Base-by-base conservation (phyloP, 2,113 vertebrate genomes). In the Nettapus auritus region DNA sequence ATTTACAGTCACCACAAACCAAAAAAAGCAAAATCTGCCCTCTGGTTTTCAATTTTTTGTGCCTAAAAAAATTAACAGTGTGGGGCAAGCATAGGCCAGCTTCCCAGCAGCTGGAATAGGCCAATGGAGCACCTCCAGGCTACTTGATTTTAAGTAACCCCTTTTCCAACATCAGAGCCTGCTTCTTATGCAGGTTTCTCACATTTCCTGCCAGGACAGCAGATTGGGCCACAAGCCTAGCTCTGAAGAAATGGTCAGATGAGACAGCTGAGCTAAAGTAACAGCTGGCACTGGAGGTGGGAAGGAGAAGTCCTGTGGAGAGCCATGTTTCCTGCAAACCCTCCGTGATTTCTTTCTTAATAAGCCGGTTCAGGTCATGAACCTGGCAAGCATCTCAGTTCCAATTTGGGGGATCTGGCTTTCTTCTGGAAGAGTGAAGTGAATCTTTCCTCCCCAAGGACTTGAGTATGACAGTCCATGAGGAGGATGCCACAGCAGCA, bases 361-460 rank as follows among this genome's bases (percentile, higher is more conserved):
- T 0, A 1, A 67, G 42, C 5, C 33, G 25, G 18, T 25, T 85
- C 74, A 38, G 12, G 4, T 17, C 18, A 59, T 2, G 1, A 57
- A 26, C 4, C 22, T 4, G 0, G 15, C 22, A 1, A 1, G 11
- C 14, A 12, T 33, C 33, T 19, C 0, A 0, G 29, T n/a, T 20
- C 16, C 6, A n/a, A 73, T 66, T 67, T 44, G 21, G 36, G 42
- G 50, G 57, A n/a, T 33, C 12, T 17, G 36, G 3, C 28, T 44
- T 66, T 46, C 67, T 44, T 18, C 5, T 1, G 52, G 33, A 46
- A 15, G n/a, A 3, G 2, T 69, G 48, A 83, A 57, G 9, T 29
- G 31, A 73, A 53, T 28, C 36, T 38, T 67, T 74, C 13, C 9
- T 16, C 36, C 28, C 29, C 28, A 29, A 68, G 22, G 23, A 19